Base-by-base conservation (phyloP, 2,113 vertebrate species). In the Pelecanus crispus region DNA sequence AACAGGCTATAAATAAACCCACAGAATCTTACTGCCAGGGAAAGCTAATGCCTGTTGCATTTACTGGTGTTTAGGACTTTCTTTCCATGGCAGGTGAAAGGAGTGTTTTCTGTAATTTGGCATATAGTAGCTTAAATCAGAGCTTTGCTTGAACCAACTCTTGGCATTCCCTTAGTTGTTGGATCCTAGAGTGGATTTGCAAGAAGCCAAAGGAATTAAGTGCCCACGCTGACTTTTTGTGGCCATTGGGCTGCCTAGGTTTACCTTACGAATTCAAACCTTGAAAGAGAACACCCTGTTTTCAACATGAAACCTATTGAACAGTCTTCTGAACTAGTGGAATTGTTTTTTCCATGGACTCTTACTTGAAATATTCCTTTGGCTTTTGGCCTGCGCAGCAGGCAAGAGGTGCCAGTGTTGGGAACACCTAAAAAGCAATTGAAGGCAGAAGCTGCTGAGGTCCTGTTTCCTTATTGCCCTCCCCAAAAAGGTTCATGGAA, bases 401-500 rank as follows among this genome's bases (percentile, higher is more conserved):
- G 42, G 24, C 53, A 53, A 82, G 44, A 62, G 13, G 8, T 58
- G 29, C 29, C 40, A 28, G 44, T 25, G 52, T 22, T 83, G 77
- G 59, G 55, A 96, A 38, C 18, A 58, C 36, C 92, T 80, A 53
- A 90, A 96, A 92, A 94, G 71, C 93, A 97, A 95, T 91, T 87
- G 81, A 91, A 94, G 86, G 81, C 40, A 85, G 85, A 82, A 96
- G 95, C 92, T 83, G 88, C 74, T 94, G 81, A 94, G 72, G 56
- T 66, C 40, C 92, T 94, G 52, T 50, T 97, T 92, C 89, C 94
- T 97, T 93, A 97, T 81, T 97, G 92, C 68, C 82, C 86, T 97
- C 79, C 70, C 74, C 67, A 78, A 83, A 94, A 94, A 93, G 81
- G 71, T 90, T 97, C 90, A 67, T 90, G 49, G 45, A 95, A 97